Base-by-base conservation (phyloP, 2,797 vertebrate species). In the Neostethus bicornis region DNA sequence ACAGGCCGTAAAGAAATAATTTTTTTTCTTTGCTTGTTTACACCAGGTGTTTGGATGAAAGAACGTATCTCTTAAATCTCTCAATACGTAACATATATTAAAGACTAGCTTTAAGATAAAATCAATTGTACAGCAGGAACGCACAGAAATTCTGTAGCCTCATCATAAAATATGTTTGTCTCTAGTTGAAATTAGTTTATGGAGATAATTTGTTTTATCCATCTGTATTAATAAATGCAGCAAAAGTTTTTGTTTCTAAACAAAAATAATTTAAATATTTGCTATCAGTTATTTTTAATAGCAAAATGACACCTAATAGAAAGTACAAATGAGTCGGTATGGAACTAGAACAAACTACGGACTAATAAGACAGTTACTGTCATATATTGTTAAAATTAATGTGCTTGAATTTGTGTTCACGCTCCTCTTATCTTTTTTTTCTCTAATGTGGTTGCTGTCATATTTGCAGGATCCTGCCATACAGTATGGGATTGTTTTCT, bases 11-110 rank as follows among this genome's bases (percentile, higher is more conserved):
- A 85, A 86, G 77, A 85, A 81, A 82, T 64, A 66, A 2, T 90
- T 92, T 90, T 91, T 75, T 78, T 91, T 82, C 70, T 87, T 85
- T 92, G 91, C 92, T 92, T 95, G 92, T 93, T 95, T 91, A 90
- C 88, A 84, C 72, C 79, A 83, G 80, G 72, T 87, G 82, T 74
- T 84, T 84, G 86, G 80, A 89, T 71, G 73, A 92, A 92, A 91
- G 73, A 87, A 85, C 64, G 62, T 87, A 88, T 91, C 80, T 77
- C 56, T 21, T 61, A 80, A 73, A 80, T 81, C 31, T 59, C 35
- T 49, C 38, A 53, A 65, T 75, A 73, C 68, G 61, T 86, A 50
- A 84, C 84, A 89, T 63, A 53, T 61, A 71, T 88, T 85, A 87
- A 86, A 90, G 81, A 56, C 68, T 83, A 45, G 70, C 87, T 90